Evolutionary conservation across 2,888 invertebrate genomes (phyloP).

Genomic region (Dryobotodes eremita): DNA sequence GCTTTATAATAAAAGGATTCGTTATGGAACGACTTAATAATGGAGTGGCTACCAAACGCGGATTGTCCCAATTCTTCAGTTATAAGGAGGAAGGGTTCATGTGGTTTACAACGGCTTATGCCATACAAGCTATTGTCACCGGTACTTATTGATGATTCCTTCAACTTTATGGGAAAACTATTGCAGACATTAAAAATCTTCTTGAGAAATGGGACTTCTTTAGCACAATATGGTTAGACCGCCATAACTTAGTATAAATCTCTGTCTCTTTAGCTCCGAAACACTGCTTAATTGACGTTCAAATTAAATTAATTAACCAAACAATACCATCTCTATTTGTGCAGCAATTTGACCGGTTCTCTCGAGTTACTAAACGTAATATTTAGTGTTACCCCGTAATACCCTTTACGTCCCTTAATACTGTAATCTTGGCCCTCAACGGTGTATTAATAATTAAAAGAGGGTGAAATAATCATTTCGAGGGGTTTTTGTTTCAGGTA

Average conservation of each 20-base stretch:
- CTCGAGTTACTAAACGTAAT: slow-evolving; percentile 57
- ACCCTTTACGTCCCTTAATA: slow-evolving; percentile 75
- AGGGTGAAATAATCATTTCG: slow-evolving; percentile 80
- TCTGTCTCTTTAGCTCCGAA: not conserved
- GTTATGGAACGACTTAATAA: slow-evolving; percentile 67
- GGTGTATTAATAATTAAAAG: slow-evolving; percentile 87
- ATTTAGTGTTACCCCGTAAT: slow-evolving; percentile 61
- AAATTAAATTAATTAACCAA: slow-evolving; percentile 27
- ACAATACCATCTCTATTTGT: slow-evolving; percentile 37
- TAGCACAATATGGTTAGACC: not conserved
- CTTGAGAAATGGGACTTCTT: not conserved
- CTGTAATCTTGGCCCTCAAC: slow-evolving; percentile 81
- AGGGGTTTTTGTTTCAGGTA: slow-evolving; percentile 80
- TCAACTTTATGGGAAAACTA: not conserved
- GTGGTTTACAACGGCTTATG: not conserved
- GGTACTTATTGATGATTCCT: not conserved
- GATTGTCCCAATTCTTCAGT: slow-evolving; percentile 60
- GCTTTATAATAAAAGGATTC: slow-evolving; percentile 64
- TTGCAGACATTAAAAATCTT: not conserved
- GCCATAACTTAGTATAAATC: not conserved
- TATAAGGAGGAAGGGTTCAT: slow-evolving; percentile 12
- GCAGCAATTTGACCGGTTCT: slow-evolving; percentile 41
- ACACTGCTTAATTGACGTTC: not conserved
- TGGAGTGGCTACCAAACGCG: slow-evolving; percentile 57
- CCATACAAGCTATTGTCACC: not conserved